Conservation (phyloP, 2,113 vertebrate genomes). For the Misgurnus anguillicaudatus region DNA sequence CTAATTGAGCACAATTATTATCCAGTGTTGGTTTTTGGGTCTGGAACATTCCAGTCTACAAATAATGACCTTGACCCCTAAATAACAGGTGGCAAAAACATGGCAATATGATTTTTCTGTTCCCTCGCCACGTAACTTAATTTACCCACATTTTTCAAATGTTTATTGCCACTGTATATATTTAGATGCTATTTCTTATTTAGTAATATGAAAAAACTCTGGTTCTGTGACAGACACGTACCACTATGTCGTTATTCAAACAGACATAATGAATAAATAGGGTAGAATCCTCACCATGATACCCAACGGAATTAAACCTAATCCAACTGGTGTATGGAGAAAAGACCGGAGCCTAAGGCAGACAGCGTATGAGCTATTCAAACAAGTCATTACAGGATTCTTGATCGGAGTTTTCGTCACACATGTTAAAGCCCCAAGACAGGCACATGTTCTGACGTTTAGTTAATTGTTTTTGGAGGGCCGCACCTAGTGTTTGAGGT, state of each 20-base stretch:
- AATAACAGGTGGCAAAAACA: background rate
- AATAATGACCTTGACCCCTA: background rate
- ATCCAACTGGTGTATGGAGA: conserved; percentile 43
- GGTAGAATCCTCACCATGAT: conserved; percentile 28
- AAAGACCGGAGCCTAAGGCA: conserved; percentile 30
- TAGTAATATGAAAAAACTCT: too few relatives aligned
- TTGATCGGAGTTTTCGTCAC: conserved; percentile 37
- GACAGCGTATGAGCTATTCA: conserved; percentile 10
- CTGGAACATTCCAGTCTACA: too few relatives aligned
- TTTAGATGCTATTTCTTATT: background rate
- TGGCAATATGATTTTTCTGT: background rate
- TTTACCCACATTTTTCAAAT: background rate
- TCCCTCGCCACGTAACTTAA: background rate
- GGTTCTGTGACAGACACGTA: too few relatives aligned
- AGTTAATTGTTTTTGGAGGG: conserved; percentile 23
- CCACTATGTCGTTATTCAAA: background rate
- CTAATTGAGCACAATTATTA: too few relatives aligned
- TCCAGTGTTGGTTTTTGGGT: too few relatives aligned
- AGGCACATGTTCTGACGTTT: background rate
- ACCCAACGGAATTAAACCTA: conserved; percentile 43
- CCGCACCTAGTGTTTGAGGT: background rate
- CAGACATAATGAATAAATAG: conserved; percentile 20
- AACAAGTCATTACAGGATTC: conserved; percentile 54
- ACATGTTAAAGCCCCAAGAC: conserved; percentile 14
- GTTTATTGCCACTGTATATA: background rate